Conservation (phyloP, 2,888 invertebrate species). For the Agapetus fuscipes region DNA sequence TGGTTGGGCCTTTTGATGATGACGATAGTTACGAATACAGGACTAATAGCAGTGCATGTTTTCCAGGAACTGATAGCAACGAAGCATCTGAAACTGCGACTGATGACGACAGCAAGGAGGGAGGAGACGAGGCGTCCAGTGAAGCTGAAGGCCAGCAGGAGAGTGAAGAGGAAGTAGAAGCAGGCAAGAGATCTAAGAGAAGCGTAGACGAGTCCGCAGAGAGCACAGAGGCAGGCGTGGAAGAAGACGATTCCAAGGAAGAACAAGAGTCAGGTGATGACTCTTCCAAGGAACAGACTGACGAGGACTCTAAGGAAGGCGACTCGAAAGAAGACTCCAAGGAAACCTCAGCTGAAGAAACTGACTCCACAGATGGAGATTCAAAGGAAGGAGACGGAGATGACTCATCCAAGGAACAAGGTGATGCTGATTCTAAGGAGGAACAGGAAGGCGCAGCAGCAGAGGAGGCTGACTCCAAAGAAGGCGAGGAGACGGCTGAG, state of each 20-base stretch:
- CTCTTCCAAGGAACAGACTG: constrained; percentile 25
- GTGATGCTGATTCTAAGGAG: constrained; percentile 20
- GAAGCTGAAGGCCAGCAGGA: constrained; percentile 19
- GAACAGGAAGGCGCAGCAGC: constrained; percentile 21
- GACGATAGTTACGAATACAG: neutral
- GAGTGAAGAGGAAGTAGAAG: constrained; percentile 23
- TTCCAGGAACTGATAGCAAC: constrained; percentile 21
- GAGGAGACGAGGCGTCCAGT: constrained; percentile 24
- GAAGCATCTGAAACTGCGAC: constrained; percentile 18
- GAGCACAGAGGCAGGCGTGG: constrained; percentile 24
- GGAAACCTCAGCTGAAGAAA: constrained; percentile 14
- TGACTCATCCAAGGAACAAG: constrained; percentile 26
- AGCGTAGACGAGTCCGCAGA: constrained; percentile 22
- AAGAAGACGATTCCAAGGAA: constrained; percentile 20
- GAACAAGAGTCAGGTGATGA: constrained; percentile 27
- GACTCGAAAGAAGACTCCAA: constrained; percentile 25
- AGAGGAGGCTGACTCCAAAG: constrained; percentile 22
- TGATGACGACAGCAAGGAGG: constrained; percentile 26
- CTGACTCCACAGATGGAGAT: constrained; percentile 19
- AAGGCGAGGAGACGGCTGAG: constrained; percentile 18
- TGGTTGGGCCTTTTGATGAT: too few species aligned
- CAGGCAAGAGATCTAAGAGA: constrained; percentile 24
- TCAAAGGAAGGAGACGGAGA: constrained; percentile 22
- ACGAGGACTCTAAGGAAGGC: constrained; percentile 14
- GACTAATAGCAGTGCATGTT: neutral